phyloP scores from a whole-genome alignment of 2,797 vertebrate species.

The Brachymystax lenok region DNA sequence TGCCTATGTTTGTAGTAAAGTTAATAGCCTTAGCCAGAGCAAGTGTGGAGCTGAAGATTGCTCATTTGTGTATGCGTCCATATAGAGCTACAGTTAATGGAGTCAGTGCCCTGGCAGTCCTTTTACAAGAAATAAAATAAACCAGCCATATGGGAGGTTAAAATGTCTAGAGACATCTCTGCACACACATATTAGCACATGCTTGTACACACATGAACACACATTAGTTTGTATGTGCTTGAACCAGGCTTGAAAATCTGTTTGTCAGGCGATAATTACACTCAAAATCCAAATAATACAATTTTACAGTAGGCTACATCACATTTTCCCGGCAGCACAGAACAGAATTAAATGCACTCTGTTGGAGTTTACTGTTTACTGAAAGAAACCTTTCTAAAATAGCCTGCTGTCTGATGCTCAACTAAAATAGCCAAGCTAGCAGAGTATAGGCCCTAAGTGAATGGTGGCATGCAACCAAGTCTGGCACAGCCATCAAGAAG shows the following conservation, averaged over 20 bases:
- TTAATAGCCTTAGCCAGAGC: constrained; percentile 24
- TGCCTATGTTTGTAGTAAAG: constrained; percentile 20
- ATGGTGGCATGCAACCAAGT: neutral
- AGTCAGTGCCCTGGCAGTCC: constrained; percentile 42
- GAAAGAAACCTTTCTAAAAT: neutral
- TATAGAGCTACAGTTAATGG: constrained; percentile 37
- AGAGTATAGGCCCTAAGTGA: neutral
- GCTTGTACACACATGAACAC: neutral
- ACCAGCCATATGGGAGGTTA: constrained; percentile 30
- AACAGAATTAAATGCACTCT: neutral
- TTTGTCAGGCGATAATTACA: neutral
- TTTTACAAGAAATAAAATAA: constrained; percentile 44
- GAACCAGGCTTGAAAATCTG: too few species aligned
- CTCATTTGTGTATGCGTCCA: constrained; percentile 35
- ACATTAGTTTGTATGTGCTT: too few species aligned
- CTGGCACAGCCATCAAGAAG: neutral
- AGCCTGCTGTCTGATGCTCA: too few species aligned
- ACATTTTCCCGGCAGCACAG: neutral
- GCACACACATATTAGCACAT: constrained; percentile 15
- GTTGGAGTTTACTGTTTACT: neutral
- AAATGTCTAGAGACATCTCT: constrained; percentile 47
- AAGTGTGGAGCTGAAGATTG: constrained; percentile 37
- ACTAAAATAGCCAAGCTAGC: neutral
- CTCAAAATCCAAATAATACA: neutral
- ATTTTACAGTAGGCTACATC: neutral